phyloP scores from a whole-genome alignment of 2,113 vertebrate genomes.

The Acanthochromis polyacanthus region DNA sequence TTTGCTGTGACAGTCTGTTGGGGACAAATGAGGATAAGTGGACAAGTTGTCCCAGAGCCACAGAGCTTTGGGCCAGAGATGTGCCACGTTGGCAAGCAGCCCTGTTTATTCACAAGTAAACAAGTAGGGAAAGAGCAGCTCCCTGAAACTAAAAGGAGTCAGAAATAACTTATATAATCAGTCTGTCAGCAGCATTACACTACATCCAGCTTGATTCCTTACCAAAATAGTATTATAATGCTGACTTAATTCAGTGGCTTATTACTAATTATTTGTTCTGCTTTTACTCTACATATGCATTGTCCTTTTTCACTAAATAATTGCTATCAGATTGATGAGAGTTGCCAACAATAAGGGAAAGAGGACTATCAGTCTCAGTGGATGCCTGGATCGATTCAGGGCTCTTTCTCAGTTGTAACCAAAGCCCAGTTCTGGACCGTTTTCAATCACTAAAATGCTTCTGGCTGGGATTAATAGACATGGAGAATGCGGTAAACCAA shows the following conservation, averaged over 20 bases:
- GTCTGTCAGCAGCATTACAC: neutral
- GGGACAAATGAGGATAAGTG: constrained; percentile 52
- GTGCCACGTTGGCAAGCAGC: constrained; percentile 36
- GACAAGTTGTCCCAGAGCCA: constrained; percentile 27
- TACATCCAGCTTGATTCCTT: constrained; percentile 1
- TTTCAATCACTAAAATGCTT: constrained; percentile 36
- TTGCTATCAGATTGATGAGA: constrained; percentile 11
- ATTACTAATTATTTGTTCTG: neutral
- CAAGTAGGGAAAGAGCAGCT: constrained; percentile 11
- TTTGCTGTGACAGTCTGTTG: constrained; percentile 33
- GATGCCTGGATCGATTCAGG: constrained; percentile 20
- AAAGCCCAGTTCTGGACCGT: constrained; percentile 34
- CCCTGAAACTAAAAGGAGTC: neutral
- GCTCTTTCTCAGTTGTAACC: constrained; percentile 23
- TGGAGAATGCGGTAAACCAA: constrained; percentile 30
- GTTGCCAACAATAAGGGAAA: constrained; percentile 15
- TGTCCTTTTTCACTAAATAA: neutral
- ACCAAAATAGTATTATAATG: constrained; percentile 7
- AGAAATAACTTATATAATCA: neutral
- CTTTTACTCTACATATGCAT: neutral
- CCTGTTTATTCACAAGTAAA: constrained; percentile 47
- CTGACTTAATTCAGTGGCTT: neutral
- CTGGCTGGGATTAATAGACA: constrained; percentile 31
- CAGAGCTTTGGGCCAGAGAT: constrained; percentile 20
- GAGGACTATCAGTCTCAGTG: constrained; percentile 29